Evolutionary conservation across 2,888 invertebrate species (phyloP).

Genomic region (Orthosia gothica): DNA sequence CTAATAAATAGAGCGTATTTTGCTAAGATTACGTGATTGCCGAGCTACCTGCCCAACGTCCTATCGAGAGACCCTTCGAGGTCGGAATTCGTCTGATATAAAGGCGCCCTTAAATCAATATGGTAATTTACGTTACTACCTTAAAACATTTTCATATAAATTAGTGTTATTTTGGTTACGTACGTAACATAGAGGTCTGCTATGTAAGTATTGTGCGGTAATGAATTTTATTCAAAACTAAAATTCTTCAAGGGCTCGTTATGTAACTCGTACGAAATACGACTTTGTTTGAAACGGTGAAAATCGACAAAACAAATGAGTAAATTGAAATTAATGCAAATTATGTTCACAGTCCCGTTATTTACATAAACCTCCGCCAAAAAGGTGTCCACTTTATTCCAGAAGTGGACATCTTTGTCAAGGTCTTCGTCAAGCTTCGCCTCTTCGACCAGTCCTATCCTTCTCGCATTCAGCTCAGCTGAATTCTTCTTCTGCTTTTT

Average conservation of each 20-base stretch:
- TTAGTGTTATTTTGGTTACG: neutral
- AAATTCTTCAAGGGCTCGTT: conserved; percentile 20
- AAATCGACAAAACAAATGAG: neutral
- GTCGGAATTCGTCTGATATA: too few species aligned
- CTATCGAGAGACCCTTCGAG: too few species aligned
- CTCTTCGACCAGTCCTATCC: too few species aligned
- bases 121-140: neutral
- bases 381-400: too few species aligned
- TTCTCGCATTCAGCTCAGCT: too few species aligned
- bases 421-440: too few species aligned
- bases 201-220: conserved; percentile 19
- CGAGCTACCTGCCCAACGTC: too few species aligned
- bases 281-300: neutral
- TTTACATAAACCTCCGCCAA: too few species aligned
- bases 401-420: too few species aligned
- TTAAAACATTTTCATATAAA: conserved; percentile 9
- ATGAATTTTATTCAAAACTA: conserved; percentile 3
- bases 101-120: too few species aligned
- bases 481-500: neutral
- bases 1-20: too few species aligned
- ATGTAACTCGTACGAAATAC: conserved; percentile 10
- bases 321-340: neutral
- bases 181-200: neutral
- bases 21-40: too few species aligned
- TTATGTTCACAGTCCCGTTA: neutral